phyloP scores from a whole-genome alignment of 1,140 invertebrate genomes.

The Dinothrombium tinctorium region DNA sequence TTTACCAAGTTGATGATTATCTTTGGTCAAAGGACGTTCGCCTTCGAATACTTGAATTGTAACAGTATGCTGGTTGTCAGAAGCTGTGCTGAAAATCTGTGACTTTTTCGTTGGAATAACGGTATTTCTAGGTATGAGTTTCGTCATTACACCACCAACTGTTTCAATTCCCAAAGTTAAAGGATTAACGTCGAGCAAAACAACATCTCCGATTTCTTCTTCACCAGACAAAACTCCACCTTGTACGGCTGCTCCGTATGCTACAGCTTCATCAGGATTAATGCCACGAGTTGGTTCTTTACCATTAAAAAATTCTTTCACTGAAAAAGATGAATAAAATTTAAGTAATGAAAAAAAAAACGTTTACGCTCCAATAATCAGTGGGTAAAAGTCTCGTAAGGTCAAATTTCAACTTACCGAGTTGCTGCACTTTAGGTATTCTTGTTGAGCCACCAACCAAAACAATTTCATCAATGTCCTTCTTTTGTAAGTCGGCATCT shows the following conservation, averaged over 20 bases:
- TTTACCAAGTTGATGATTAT: conserved; percentile 90
- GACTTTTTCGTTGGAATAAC: conserved; percentile 99
- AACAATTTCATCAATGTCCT: conserved; percentile 95
- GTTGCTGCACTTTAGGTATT: conserved; percentile 95
- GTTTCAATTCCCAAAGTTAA: conserved; percentile 97
- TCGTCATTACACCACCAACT: conserved; percentile 98
- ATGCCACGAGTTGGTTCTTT: conserved; percentile 94
- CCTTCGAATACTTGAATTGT: conserved; percentile 93
- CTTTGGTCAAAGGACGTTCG: conserved; percentile 97
- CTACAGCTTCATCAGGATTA: conserved; percentile 94
- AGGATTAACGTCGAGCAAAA: conserved; percentile 91
- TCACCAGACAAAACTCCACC: conserved; percentile 49
- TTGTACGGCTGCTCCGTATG: conserved; percentile 95
- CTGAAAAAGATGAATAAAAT: conserved; percentile 21
- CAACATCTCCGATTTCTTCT: conserved; percentile 45
- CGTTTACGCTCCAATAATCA: not conserved
- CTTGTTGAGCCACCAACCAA: conserved; percentile 94
- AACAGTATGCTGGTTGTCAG: conserved; percentile 95
- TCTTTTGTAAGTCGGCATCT: conserved; percentile 96
- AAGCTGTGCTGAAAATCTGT: conserved; percentile 96
- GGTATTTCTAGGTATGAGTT: conserved; percentile 88
- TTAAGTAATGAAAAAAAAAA: no score
- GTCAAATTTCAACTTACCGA: no score
- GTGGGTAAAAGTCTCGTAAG: conserved; percentile 11
- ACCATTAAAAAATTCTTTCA: conserved; percentile 94